Evolutionary conservation across 35 echinoderm and acorn worm genomes (phyloP).

Genomic region (Stichopus chloronotus): DNA sequence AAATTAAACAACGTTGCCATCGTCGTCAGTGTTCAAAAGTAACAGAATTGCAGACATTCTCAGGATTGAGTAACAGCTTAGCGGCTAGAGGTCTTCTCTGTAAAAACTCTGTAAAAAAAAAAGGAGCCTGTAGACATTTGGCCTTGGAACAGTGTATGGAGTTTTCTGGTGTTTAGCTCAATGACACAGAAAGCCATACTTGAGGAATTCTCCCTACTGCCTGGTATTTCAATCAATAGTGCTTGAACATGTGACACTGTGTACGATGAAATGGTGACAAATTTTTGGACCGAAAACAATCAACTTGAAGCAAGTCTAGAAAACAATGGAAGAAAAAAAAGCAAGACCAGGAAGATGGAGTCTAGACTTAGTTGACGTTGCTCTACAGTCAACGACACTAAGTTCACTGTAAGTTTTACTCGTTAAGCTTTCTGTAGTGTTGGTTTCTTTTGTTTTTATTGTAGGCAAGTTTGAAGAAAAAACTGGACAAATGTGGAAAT

Average conservation of each 20-base stretch:
- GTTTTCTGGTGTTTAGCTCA: no score
- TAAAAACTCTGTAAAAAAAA: no score
- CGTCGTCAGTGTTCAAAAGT: neutral
- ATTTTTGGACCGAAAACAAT: neutral
- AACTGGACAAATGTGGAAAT: neutral
- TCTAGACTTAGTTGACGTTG: constrained; percentile 12
- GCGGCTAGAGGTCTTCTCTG: no score
- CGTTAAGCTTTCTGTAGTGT: neutral
- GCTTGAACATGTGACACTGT: no score
- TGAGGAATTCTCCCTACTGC: no score
- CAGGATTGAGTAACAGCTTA: neutral
- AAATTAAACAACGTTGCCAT: neutral
- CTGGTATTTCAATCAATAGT: no score
- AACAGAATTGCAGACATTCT: neutral
- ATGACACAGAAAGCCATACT: no score
- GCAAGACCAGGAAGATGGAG: constrained; percentile 3
- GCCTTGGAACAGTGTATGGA: no score
- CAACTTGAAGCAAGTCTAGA: neutral
- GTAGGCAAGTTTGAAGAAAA: neutral
- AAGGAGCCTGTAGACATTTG: no score
- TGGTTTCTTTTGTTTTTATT: no score
- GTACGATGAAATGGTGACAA: no score
- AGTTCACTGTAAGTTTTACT: constrained; percentile 5
- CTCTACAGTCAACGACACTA: neutral
- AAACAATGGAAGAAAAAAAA: constrained; percentile 7